Evolutionary conservation across 2,113 vertebrate genomes (phyloP), one percentile per base, ranked within the genome.

Genomic region (Fulica atra): DNA sequence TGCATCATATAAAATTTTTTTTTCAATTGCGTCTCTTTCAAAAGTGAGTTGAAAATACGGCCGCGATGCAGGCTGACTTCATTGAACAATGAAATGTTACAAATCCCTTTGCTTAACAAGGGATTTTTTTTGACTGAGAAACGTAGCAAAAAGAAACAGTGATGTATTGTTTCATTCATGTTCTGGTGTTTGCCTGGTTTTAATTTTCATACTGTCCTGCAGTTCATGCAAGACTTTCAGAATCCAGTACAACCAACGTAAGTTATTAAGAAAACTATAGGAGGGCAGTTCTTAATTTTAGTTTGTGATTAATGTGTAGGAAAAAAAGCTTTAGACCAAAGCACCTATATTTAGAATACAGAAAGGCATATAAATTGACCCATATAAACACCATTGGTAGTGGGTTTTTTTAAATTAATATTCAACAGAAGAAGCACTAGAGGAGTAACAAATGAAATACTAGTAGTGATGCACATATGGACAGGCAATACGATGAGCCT

Each of bases 391-490:
- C 5, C 17, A 48, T 38, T 24, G 54, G 26, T 10, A 69, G 25
- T 33, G 13, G 53, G 23, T 40, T 29, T 6, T 11, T 53, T 50
- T 24, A 13, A 26, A 26, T 86, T 71, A 59, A 64, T 42, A 86
- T 66, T 56, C 78, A 78, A 76, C 92, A 69, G 33, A 85, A 81
- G 74, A 86, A n/a, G 35, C n/a, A 78, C 61, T 61, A 70, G 68
- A 76, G 25, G 16, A 66, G 61, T 81, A 92, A 71, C 60, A 86
- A 73, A 42, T 83, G 23, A 89, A 95, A 71, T 66, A 85, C 36
- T 31, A 66, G 86, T 85, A 91, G 69, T 61, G 48, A 73, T 61
- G 90, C 77, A 89, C 92, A 96, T 95, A 86, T 88, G 90, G 96
- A 78, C 29, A 91, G 72, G 81, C 87, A 88, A 92, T 89, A 60